These are phyloP conservation scores for Phrynosoma blainvillii DNA, from an alignment of 2,113 vertebrate species.

Conservation along the genomic window DNA sequence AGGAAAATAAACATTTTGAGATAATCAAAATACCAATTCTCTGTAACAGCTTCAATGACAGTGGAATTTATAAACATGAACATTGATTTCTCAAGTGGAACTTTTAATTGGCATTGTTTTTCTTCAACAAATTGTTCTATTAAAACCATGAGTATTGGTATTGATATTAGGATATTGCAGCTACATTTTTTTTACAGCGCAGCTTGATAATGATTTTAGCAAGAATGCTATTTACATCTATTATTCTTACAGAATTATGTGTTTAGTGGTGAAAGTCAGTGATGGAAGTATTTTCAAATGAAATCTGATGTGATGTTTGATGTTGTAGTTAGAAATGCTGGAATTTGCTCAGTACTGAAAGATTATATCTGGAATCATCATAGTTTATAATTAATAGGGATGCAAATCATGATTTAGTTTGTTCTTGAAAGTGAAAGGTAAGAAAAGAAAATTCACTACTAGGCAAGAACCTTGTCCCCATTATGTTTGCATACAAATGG, in stretches of 20 bases:
- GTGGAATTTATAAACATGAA: neutral
- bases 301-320: neutral
- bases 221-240: neutral
- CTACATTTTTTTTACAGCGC: neutral
- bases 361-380: neutral
- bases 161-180: neutral
- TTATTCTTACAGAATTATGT: neutral
- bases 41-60: neutral
- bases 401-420: too few species aligned
- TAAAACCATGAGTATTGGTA: neutral
- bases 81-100: neutral
- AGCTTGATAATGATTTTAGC: neutral
- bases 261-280: neutral
- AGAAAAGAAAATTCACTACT: too few species aligned
- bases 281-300: neutral
- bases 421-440: too few species aligned
- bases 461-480: too few species aligned
- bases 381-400: neutral
- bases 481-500: too few species aligned
- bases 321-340: neutral
- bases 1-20: neutral
- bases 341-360: neutral
- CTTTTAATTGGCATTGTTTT: neutral
- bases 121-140: neutral
- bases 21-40: slow-evolving; percentile 13